A percentile compares a stretch with the other conserved stretches of the same genome.
These are phyloP conservation scores for Caenorhabditis plicata DNA, from an alignment of 2,888 invertebrate genomes.

Conservation along the genomic window DNA sequence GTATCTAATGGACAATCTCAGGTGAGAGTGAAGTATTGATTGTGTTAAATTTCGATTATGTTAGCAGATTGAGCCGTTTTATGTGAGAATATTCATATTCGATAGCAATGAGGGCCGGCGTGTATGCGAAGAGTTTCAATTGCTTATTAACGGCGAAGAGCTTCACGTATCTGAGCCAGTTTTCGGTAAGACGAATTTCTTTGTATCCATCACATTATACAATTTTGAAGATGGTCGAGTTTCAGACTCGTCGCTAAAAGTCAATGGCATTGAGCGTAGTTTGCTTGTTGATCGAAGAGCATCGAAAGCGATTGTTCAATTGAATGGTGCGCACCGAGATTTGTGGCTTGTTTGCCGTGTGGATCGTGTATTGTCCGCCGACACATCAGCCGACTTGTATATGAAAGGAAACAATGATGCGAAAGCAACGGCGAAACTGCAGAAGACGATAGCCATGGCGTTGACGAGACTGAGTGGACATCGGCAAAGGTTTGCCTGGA, in stretches of 20 bases:
- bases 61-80: slow-evolving; percentile 84
- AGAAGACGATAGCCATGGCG: slow-evolving; percentile 52
- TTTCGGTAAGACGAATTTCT: slow-evolving; percentile 7
- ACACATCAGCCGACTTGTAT: slow-evolving; percentile 45
- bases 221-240: too few species aligned
- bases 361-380: slow-evolving; percentile 55
- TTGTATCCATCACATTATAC: too few species aligned
- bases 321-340: slow-evolving; percentile 13
- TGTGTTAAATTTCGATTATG: neutral
- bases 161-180: slow-evolving; percentile 30
- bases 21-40: neutral
- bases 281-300: slow-evolving; percentile 22
- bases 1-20: slow-evolving; percentile 8
- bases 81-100: slow-evolving; percentile 83
- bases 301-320: slow-evolving; percentile 20
- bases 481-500: slow-evolving; percentile 60
- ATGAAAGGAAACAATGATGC: slow-evolving; percentile 49
- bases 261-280: slow-evolving; percentile 20
- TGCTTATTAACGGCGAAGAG: slow-evolving; percentile 42
- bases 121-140: slow-evolving; percentile 57
- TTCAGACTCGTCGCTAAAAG: slow-evolving; percentile 8
- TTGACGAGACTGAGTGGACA: slow-evolving; percentile 45
- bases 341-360: slow-evolving; percentile 54
- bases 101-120: slow-evolving; percentile 72
- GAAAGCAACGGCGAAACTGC: slow-evolving; percentile 51